Percentiles rank a stretch among this genome's conserved stretches.
These are phyloP conservation scores for Aurelia sp. DNA, from an alignment of 30 jellyfish, hydroid and myxozoan species.

Conservation along the genomic window DNA sequence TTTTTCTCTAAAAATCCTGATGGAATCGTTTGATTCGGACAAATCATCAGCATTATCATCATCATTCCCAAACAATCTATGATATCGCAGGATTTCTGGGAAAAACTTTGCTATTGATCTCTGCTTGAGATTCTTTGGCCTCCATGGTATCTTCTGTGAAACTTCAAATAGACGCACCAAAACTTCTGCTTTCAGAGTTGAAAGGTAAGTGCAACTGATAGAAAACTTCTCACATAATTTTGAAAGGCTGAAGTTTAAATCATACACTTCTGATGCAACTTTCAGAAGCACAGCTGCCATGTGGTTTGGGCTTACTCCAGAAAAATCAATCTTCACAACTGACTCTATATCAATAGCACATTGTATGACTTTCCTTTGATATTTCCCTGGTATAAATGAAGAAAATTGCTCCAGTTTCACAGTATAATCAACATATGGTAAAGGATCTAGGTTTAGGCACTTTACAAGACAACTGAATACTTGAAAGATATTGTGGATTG, in stretches of 20 bases:
- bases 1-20: conserved; percentile 23
- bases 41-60: neutral
- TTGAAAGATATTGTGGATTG: neutral
- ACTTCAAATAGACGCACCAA: conserved; percentile 6
- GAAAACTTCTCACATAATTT: conserved; percentile 17
- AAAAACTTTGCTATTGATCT: conserved; percentile 17
- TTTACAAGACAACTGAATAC: neutral
- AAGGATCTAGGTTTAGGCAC: conserved; percentile 20
- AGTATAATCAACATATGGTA: conserved; percentile 2
- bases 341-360: conserved; percentile 38
- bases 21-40: neutral
- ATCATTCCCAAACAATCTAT: conserved; percentile 20
- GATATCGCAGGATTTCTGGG: conserved; percentile 51
- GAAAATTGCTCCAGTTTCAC: conserved; percentile 1
- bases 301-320: conserved; percentile 15
- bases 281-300: conserved; percentile 38
- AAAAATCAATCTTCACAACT: neutral
- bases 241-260: neutral
- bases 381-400: neutral
- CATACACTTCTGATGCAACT: conserved; percentile 22
- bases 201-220: neutral
- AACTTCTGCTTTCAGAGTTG: neutral
- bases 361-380: conserved; percentile 5
- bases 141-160: conserved; percentile 62
- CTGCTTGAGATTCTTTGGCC: conserved; percentile 24